phyloP scores from a whole-genome alignment of 2,888 invertebrate genomes.

The Chrysolina haemoptera region DNA sequence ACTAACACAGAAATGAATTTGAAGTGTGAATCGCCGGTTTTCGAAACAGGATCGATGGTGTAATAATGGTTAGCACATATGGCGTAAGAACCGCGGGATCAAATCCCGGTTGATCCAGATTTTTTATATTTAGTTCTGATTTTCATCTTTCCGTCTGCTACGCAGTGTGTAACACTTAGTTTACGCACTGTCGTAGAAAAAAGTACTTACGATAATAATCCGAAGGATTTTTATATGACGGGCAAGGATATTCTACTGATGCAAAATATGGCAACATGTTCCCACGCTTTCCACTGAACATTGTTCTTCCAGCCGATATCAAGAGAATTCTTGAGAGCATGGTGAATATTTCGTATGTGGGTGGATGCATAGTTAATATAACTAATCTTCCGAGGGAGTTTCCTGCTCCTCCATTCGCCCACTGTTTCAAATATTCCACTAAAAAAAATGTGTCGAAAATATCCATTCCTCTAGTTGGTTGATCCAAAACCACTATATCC shows the following conservation, averaged over 20 bases:
- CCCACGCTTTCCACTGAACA: constrained; percentile 91
- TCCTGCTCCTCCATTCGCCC: constrained; percentile 77
- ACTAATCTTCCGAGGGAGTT: constrained; percentile 80
- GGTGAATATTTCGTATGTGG: constrained; percentile 95
- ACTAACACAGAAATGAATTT: too few relatives aligned
- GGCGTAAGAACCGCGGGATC: too few relatives aligned
- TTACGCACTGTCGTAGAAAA: too few relatives aligned
- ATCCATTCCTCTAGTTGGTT: constrained; percentile 90
- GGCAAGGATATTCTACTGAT: constrained; percentile 91
- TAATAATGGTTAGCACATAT: too few relatives aligned
- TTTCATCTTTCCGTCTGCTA: too few relatives aligned
- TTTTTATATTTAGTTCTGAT: too few relatives aligned
- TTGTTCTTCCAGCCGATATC: constrained; percentile 90
- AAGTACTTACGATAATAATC: constrained; percentile 90
- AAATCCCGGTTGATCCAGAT: too few relatives aligned
- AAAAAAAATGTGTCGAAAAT: constrained; percentile 97
- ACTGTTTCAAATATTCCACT: constrained; percentile 93
- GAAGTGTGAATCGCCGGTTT: too few relatives aligned
- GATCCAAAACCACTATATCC: constrained; percentile 89
- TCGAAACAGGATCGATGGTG: too few relatives aligned
- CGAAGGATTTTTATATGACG: constrained; percentile 95
- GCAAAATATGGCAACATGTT: constrained; percentile 95
- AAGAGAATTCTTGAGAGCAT: constrained; percentile 91
- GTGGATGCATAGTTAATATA: constrained; percentile 92
- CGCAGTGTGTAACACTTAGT: too few relatives aligned